Conservation (phyloP, 2,113 vertebrate species). For the Otocyon megalotis region DNA sequence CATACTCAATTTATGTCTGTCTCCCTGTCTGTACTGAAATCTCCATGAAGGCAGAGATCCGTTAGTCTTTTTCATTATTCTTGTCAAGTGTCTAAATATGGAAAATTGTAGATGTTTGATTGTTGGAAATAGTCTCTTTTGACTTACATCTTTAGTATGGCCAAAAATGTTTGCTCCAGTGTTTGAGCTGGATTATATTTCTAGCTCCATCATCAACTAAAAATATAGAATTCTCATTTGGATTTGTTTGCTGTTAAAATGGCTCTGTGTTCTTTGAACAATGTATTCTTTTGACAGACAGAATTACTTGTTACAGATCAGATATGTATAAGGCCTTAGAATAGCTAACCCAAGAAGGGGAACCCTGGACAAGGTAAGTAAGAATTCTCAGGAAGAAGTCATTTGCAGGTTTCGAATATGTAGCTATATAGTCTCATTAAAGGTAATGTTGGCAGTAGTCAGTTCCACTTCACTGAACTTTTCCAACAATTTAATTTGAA, state of each 20-base stretch:
- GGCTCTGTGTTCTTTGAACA: neutral
- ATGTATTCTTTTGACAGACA: neutral
- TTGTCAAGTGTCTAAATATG: neutral
- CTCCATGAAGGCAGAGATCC: neutral
- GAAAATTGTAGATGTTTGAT: neutral
- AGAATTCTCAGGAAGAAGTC: neutral
- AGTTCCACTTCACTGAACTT: conserved; percentile 73
- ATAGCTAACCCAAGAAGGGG: neutral
- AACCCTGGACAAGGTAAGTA: neutral
- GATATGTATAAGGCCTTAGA: neutral
- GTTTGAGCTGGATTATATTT: neutral
- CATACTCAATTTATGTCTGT: neutral
- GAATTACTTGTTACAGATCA: neutral
- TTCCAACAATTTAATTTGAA: conserved; percentile 65
- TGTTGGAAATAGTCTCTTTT: neutral
- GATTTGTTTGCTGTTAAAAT: conserved; percentile 5
- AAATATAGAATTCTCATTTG: neutral
- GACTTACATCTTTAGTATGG: neutral
- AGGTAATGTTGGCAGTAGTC: conserved; percentile 49
- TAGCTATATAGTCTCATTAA: conserved; percentile 68
- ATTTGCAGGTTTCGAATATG: neutral
- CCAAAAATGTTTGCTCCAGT: neutral
- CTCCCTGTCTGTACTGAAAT: neutral
- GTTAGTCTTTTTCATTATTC: neutral
- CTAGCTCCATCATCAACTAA: neutral